phyloP scores from a whole-genome alignment of 1,140 invertebrate genomes.

The Euwallacea similis region DNA sequence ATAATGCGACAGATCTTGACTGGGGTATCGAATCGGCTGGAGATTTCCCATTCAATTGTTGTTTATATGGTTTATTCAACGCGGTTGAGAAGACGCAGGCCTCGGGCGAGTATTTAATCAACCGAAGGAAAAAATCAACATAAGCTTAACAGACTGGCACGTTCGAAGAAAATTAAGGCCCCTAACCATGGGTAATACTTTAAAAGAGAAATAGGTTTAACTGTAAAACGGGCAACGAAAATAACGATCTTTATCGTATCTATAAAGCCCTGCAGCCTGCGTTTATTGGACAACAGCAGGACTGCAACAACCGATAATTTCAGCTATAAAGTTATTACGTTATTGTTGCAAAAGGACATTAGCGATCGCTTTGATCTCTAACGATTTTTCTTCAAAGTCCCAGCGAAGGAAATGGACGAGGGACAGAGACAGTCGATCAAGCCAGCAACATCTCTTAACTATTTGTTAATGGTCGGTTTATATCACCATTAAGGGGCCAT shows the following conservation, averaged over 20 bases:
- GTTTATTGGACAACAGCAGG: neutral
- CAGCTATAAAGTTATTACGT: constrained; percentile 19
- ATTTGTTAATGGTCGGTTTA: constrained; percentile 27
- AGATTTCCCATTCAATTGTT: neutral
- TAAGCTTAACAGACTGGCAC: constrained; percentile 29
- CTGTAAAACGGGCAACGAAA: constrained; percentile 30
- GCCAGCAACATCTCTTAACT: constrained; percentile 19
- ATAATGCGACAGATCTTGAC: neutral
- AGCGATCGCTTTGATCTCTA: neutral
- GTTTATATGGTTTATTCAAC: no score
- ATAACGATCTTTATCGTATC: constrained; percentile 36
- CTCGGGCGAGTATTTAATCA: constrained; percentile 13
- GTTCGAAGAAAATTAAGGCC: constrained; percentile 34
- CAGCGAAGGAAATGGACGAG: neutral
- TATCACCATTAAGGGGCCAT: constrained; percentile 24
- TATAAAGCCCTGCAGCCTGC: constrained; percentile 13
- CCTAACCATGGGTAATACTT: constrained; percentile 28
- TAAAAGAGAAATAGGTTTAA: constrained; percentile 32
- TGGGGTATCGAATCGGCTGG: neutral
- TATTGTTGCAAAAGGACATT: constrained; percentile 16
- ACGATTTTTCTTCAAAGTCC: no score
- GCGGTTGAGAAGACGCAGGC: neutral
- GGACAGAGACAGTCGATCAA: constrained; percentile 24
- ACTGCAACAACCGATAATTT: constrained; percentile 19
- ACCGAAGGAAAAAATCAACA: constrained; percentile 7